Evolutionary conservation across 2,113 vertebrate genomes (phyloP).

Genomic region (Cavia porcellus): DNA sequence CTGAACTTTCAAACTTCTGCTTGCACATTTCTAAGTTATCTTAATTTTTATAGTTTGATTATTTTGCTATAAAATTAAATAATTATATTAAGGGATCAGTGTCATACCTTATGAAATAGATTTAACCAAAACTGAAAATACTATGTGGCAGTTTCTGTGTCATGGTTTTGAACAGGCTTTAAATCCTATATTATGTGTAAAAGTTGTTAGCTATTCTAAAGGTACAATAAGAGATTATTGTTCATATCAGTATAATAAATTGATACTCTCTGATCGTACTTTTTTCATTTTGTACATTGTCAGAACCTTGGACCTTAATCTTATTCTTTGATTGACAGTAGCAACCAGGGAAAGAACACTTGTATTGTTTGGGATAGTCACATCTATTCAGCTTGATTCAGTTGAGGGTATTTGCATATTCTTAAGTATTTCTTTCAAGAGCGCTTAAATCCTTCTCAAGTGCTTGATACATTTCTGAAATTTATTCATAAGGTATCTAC

Average conservation of each 20-base stretch:
- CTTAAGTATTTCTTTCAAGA: slow-evolving; percentile 96
- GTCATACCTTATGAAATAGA: slow-evolving; percentile 41
- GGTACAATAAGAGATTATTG: slow-evolving; percentile 87
- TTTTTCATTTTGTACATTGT: slow-evolving; percentile 93
- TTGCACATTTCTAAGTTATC: slow-evolving; percentile 40
- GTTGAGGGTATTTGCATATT: slow-evolving; percentile 95
- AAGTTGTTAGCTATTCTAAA: slow-evolving; percentile 79
- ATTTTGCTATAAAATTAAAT: slow-evolving; percentile 68
- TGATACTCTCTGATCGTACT: slow-evolving; percentile 89
- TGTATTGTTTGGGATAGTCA: slow-evolving; percentile 92
- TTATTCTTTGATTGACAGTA: slow-evolving; percentile 92
- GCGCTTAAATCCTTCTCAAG: slow-evolving; percentile 94
- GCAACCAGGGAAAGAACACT: slow-evolving; percentile 88
- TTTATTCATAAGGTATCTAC: slow-evolving; percentile 97
- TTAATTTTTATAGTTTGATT: slow-evolving; percentile 65
- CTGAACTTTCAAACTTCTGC: slow-evolving; percentile 56
- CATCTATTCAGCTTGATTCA: slow-evolving; percentile 94
- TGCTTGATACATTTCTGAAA: slow-evolving; percentile 96
- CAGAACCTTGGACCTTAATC: slow-evolving; percentile 92
- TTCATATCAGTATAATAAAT: slow-evolving; percentile 91
- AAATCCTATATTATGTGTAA: not conserved
- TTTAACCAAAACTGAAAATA: slow-evolving; percentile 31
- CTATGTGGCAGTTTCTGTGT: not conserved
- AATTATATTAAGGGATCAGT: slow-evolving; percentile 52
- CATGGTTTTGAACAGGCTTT: slow-evolving; percentile 18